A percentile compares a stretch with the other conserved stretches of the same genome.
Conservation (phyloP, 2,888 invertebrate species). For the Hemicrepidius hirtus region DNA sequence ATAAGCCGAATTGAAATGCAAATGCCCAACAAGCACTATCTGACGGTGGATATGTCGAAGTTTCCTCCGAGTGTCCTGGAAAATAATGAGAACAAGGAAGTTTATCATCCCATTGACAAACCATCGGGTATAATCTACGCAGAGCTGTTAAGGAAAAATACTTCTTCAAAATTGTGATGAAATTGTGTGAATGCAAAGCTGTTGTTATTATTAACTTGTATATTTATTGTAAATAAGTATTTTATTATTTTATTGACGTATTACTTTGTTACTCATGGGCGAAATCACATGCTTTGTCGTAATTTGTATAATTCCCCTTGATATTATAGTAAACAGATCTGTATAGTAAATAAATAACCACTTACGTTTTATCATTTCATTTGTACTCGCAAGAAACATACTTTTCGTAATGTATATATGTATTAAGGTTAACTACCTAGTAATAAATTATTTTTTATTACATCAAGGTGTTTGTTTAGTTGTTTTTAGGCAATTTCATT, state of each 20-base stretch:
- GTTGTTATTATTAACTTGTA: background rate
- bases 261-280: background rate
- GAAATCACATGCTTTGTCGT: conserved; percentile 1
- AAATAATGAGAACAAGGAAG: conserved; percentile 79
- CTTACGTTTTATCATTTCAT: background rate
- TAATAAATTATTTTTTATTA: conserved; percentile 12
- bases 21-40: conserved; percentile 89
- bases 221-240: conserved; percentile 31
- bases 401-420: background rate
- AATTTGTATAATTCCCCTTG: background rate
- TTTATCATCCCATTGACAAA: conserved; percentile 86
- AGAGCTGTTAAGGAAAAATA: conserved; percentile 78
- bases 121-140: conserved; percentile 86
- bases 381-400: background rate
- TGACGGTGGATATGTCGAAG: conserved; percentile 83
- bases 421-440: background rate
- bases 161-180: conserved; percentile 73
- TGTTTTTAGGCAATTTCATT: background rate
- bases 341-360: conserved; percentile 6
- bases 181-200: background rate
- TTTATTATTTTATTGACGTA: background rate
- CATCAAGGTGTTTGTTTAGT: background rate
- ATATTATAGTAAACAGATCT: conserved; percentile 15
- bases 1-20: conserved; percentile 82
- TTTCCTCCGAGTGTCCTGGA: conserved; percentile 80